Evolutionary conservation across 1,140 invertebrate genomes (phyloP).

Genomic region (Penaeus vannamei): DNA sequence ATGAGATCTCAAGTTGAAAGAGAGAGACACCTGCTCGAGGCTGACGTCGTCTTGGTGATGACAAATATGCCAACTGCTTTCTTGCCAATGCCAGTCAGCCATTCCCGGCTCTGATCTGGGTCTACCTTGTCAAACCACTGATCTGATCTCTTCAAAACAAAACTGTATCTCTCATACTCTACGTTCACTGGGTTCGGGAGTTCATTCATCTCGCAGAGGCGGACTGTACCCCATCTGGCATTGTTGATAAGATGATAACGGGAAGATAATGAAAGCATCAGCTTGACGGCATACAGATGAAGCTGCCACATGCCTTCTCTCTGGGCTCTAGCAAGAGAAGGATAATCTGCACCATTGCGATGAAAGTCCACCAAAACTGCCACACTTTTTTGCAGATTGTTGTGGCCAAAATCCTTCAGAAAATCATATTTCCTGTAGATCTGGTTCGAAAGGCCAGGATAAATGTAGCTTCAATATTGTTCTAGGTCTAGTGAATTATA

Average conservation of each 20-base stretch:
- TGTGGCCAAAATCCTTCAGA: too few relatives aligned
- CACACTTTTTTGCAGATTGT: too few relatives aligned
- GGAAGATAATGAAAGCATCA: slow-evolving; percentile 22
- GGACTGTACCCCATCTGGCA: slow-evolving; percentile 14
- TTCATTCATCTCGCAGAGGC: slow-evolving; percentile 5
- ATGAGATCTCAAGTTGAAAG: slow-evolving; percentile 31
- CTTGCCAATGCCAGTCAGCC: slow-evolving; percentile 26
- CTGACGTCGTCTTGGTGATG: slow-evolving; percentile 36
- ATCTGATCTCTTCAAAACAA: slow-evolving; percentile 4
- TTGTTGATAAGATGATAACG: slow-evolving; percentile 17
- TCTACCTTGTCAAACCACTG: slow-evolving; percentile 35
- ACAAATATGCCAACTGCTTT: slow-evolving; percentile 23
- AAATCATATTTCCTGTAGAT: too few relatives aligned
- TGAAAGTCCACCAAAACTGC: too few relatives aligned
- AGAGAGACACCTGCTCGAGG: slow-evolving; percentile 32
- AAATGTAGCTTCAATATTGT: too few relatives aligned
- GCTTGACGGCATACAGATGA: too few relatives aligned
- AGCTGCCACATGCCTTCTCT: too few relatives aligned
- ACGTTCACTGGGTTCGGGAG: not conserved
- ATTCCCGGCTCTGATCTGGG: slow-evolving; percentile 31
- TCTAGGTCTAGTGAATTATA: too few relatives aligned
- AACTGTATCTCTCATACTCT: slow-evolving; percentile 25
- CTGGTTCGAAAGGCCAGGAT: too few relatives aligned
- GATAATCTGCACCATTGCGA: too few relatives aligned
- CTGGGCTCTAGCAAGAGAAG: too few relatives aligned